Evolutionary conservation across 2,797 vertebrate species (phyloP).

Genomic region (Danio tinwini): DNA sequence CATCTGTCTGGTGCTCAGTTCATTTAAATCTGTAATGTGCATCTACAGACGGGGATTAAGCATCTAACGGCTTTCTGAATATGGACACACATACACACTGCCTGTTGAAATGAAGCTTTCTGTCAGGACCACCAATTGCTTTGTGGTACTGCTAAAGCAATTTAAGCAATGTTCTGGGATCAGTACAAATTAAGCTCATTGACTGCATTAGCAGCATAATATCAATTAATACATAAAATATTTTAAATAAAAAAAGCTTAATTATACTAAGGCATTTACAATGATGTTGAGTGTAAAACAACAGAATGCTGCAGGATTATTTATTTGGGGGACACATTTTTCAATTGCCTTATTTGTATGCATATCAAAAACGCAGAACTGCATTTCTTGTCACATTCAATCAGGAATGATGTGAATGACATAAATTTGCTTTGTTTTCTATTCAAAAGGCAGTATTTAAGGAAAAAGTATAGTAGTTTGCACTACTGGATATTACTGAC

Average conservation of each 20-base stretch:
- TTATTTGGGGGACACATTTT: too few species aligned
- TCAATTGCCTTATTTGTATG: too few species aligned
- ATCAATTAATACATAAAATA: neutral
- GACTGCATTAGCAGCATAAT: neutral
- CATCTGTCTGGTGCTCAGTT: conserved; percentile 44
- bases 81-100: neutral
- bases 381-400: too few species aligned
- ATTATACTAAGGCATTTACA: neutral
- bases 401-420: too few species aligned
- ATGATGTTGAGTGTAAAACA: too few species aligned
- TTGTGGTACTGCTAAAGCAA: neutral
- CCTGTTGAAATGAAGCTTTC: neutral
- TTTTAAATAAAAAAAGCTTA: neutral
- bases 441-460: too few species aligned
- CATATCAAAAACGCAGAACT: too few species aligned
- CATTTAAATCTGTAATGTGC: conserved; percentile 40
- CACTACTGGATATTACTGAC: too few species aligned
- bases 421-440: too few species aligned
- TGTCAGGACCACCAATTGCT: neutral
- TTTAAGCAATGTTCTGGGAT: neutral
- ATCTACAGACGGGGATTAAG: conserved; percentile 46
- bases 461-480: too few species aligned
- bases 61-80: conserved; percentile 38
- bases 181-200: neutral
- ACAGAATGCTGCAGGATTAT: too few species aligned